Base-by-base conservation (phyloP, 2,797 vertebrate genomes). In the Gymnopithys bicolor region DNA sequence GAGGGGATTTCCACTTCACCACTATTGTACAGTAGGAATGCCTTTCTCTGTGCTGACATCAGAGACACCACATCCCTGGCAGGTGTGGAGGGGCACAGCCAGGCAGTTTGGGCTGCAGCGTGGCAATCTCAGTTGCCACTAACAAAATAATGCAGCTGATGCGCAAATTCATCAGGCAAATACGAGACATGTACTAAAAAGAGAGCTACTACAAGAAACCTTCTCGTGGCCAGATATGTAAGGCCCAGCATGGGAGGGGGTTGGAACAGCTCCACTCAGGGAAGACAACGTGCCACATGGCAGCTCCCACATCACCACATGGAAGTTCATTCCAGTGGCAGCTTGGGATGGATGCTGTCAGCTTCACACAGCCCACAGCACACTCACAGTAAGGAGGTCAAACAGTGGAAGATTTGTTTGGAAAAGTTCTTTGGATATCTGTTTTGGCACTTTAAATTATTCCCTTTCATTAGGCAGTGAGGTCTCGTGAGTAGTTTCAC, bases 211-310 rank as follows among this genome's bases (percentile, higher is more conserved):
- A 18, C 3, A 11, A 43, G 39, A 66, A 74, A 43, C 5, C 24
- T 49, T 32, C 30, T 14, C 9, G 10, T 27, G 37, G 52, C 23
- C 19, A 18, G 33, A 23, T 17, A 9, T 4, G 8, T 32, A 7
- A 39, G 28, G 58, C n/a, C 32, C 56, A 45, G 28, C 35, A 10
- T 37, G 23, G 11, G 15, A 9, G 7, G 11, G 67, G 53, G 25
- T 4, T 37, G n/a, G 37, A 56, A 7, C 15, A 48, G 33, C 28
- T 48, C 49, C 35, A 10, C 13, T 60, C 51, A 49, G 27, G 13
- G 27, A 25, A 35, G 19, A 21, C 30, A 9, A 41, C 27, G 13
- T 14, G 37, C 32, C n/a, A n/a, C 0, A 0, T 8, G 43, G 68
- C 58, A 56, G 35, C 55, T 73, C 41, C 82, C 74, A 66, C 41